Evolutionary conservation across 1,140 invertebrate genomes (phyloP).

Genomic region (Artemia franciscana): DNA sequence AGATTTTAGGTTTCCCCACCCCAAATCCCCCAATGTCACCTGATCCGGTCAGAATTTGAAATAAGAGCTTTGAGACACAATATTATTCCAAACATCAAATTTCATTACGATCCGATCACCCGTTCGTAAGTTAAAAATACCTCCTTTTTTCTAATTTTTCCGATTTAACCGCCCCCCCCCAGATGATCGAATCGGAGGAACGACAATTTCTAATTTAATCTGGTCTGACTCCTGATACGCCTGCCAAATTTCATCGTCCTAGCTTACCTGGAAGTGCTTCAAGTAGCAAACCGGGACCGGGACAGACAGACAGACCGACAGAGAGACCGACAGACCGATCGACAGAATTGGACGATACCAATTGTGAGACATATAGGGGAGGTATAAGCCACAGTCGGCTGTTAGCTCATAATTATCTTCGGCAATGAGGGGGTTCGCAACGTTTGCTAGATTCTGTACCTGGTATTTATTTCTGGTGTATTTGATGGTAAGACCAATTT

Average conservation of each 20-base stretch:
- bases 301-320: too few species aligned
- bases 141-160: neutral
- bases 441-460: too few species aligned
- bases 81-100: neutral
- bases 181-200: neutral
- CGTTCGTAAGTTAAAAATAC: neutral
- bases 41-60: neutral
- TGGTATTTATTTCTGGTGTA: too few species aligned
- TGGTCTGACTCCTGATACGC: neutral
- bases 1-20: neutral
- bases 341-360: too few species aligned
- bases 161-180: neutral
- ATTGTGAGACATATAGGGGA: too few species aligned
- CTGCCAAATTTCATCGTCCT: neutral
- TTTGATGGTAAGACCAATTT: too few species aligned
- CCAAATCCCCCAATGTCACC: neutral
- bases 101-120: neutral
- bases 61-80: neutral
- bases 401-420: too few species aligned
- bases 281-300: too few species aligned
- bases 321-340: too few species aligned
- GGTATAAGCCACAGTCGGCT: too few species aligned
- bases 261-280: neutral
- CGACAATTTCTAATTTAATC: neutral
- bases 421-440: too few species aligned